A percentile compares a stretch with the other conserved stretches of the same genome.
phyloP scores from a whole-genome alignment of 2,888 invertebrate species.

The Pollenia griseotomentosa region DNA sequence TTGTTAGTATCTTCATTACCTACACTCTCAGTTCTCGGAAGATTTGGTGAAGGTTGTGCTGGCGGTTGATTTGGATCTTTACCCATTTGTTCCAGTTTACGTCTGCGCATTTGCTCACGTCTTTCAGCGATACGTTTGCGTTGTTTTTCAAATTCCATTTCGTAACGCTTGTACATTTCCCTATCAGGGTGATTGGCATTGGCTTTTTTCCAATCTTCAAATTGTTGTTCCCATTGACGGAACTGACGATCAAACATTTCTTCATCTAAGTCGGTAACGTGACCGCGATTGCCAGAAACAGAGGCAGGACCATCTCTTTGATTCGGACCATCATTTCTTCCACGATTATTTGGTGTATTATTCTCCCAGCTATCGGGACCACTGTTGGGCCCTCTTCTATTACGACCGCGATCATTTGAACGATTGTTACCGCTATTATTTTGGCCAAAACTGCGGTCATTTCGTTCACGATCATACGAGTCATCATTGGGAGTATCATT shows the following conservation, averaged over 20 bases:
- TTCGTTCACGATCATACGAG: slow-evolving; percentile 47
- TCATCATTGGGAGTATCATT: slow-evolving; percentile 32
- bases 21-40: not conserved
- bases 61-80: slow-evolving; percentile 63
- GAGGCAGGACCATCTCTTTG: slow-evolving; percentile 22
- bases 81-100: slow-evolving; percentile 77
- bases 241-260: slow-evolving; percentile 95
- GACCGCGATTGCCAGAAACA: slow-evolving; percentile 82
- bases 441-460: slow-evolving; percentile 40
- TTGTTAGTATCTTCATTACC: slow-evolving; percentile 29
- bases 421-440: slow-evolving; percentile 38
- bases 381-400: slow-evolving; percentile 29
- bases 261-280: slow-evolving; percentile 88
- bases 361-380: slow-evolving; percentile 7
- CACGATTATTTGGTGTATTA: slow-evolving; percentile 7
- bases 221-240: slow-evolving; percentile 95
- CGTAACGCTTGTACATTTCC: slow-evolving; percentile 93
- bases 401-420: slow-evolving; percentile 30
- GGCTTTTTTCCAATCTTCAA: slow-evolving; percentile 95
- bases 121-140: slow-evolving; percentile 91
- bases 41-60: slow-evolving; percentile 10
- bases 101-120: slow-evolving; percentile 92
- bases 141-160: slow-evolving; percentile 94
- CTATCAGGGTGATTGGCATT: slow-evolving; percentile 96
- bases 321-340: slow-evolving; percentile 29